Percentiles rank a stretch among this genome's conserved stretches.
phyloP scores from a whole-genome alignment of 2,888 invertebrate genomes.

The Sarcophaga rosellei region DNA sequence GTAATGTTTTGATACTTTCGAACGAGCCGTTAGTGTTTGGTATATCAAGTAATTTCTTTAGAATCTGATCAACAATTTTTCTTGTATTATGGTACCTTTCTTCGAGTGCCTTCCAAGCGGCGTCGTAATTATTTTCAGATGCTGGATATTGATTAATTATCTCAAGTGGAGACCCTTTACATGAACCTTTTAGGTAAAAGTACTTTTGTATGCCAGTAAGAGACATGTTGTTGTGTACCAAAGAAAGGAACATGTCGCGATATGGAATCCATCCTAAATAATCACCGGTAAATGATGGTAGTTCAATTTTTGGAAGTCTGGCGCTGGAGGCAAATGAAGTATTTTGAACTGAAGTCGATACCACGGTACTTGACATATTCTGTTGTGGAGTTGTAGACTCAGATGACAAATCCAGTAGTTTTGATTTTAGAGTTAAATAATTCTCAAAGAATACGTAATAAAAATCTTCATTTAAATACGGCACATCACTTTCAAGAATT shows the following conservation, averaged over 20 bases:
- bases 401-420: conserved; percentile 8
- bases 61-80: conserved; percentile 27
- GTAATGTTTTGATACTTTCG: background rate
- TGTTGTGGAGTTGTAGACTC: no score
- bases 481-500: conserved; percentile 18
- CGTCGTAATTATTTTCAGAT: conserved; percentile 19
- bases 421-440: conserved; percentile 18
- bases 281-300: conserved; percentile 26
- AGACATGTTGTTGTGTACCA: conserved; percentile 19
- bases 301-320: conserved; percentile 34
- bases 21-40: no score
- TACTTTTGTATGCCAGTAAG: no score
- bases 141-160: conserved; percentile 40
- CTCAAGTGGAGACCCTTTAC: conserved; percentile 29
- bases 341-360: no score
- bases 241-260: conserved; percentile 22
- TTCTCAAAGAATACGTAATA: conserved; percentile 17
- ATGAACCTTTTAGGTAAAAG: conserved; percentile 12
- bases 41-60: conserved; percentile 9
- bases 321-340: conserved; percentile 5
- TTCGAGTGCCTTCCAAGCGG: conserved; percentile 13
- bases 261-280: conserved; percentile 29
- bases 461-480: conserved; percentile 12
- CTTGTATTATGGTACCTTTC: conserved; percentile 26
- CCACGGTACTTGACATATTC: no score